Conservation (phyloP, 53 echinoderm and acorn worm genomes). For the Astropecten irregularis region DNA sequence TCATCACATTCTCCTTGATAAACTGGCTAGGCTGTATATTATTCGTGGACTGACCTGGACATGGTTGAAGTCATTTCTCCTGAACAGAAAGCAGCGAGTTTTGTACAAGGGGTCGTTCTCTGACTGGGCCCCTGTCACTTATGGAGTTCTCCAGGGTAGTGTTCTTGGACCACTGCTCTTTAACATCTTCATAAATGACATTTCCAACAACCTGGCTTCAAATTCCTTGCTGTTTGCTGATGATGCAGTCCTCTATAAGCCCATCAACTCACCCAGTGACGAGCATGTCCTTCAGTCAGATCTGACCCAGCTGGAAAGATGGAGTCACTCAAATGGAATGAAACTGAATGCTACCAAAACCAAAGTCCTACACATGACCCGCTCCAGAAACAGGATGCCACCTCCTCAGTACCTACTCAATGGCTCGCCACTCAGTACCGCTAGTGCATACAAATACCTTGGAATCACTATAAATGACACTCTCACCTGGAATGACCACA, state of each 20-base stretch:
- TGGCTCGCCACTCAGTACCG: not conserved
- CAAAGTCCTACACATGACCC: not conserved
- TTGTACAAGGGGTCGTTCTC: not conserved
- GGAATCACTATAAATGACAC: not conserved
- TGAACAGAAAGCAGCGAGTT: not conserved
- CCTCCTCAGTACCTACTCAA: not conserved
- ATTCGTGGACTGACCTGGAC: not conserved
- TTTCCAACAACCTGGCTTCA: not conserved
- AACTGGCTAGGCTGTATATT: not conserved
- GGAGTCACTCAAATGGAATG: not conserved
- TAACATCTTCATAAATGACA: too few species aligned
- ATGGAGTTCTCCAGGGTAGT: not conserved
- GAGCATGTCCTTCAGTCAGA: not conserved
- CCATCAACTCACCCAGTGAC: not conserved
- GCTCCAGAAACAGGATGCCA: not conserved
- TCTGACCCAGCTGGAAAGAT: not conserved
- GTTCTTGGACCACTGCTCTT: not conserved
- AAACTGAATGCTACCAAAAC: not conserved
- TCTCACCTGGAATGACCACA: conserved; percentile 1
- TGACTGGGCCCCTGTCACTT: not conserved
- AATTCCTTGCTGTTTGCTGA: not conserved
- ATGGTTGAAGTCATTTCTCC: not conserved
- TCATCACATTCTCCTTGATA: not conserved
- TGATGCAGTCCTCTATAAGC: not conserved
- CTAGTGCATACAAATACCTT: not conserved